These are phyloP conservation scores for Dysmachus trigonus DNA, from an alignment of 2,888 invertebrate genomes.

Conservation along the genomic window DNA sequence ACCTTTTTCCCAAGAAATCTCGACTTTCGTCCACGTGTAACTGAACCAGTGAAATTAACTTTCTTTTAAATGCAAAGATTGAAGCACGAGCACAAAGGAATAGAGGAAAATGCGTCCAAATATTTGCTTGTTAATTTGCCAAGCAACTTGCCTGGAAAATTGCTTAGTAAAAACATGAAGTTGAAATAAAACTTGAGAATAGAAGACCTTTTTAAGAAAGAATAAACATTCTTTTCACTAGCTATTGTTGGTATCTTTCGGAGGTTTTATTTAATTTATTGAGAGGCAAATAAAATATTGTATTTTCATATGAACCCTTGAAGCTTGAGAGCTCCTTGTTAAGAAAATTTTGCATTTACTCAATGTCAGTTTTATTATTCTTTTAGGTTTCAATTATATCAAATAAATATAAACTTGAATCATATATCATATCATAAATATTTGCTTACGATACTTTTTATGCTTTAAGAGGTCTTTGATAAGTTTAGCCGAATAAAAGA, in stretches of 20 bases:
- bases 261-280: too few species aligned
- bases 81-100: background rate
- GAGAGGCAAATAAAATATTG: too few species aligned
- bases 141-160: background rate
- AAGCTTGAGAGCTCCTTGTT: too few species aligned
- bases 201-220: background rate
- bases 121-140: background rate
- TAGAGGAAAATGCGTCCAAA: background rate
- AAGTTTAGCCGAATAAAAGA: too few species aligned
- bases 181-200: background rate
- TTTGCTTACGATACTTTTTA: too few species aligned
- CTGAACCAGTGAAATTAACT: background rate
- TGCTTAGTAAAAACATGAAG: background rate
- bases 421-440: too few species aligned
- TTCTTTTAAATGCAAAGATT: background rate
- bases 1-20: background rate
- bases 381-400: too few species aligned
- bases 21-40: background rate
- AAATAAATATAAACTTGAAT: too few species aligned
- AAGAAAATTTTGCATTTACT: too few species aligned
- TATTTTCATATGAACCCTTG: too few species aligned
- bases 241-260: background rate
- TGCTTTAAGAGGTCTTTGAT: too few species aligned
- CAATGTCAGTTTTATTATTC: too few species aligned
- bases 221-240: background rate